Evolutionary conservation across 1,140 invertebrate species (phyloP), one percentile per base, ranked within the genome.

Genomic region (Drosophila nasuta): DNA sequence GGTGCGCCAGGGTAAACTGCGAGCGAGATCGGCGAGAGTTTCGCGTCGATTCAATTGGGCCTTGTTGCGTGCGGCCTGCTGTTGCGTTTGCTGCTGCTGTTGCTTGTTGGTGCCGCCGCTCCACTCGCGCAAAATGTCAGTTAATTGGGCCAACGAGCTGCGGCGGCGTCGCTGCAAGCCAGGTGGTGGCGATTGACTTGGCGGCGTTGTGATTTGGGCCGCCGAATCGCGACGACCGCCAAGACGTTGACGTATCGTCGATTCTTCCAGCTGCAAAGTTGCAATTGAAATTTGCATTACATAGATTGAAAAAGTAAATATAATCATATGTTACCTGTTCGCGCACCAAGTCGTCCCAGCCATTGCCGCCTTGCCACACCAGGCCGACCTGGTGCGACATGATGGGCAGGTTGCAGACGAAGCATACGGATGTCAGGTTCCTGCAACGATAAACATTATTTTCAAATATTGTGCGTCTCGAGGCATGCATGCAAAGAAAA

Each of bases 351-450:
- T 98, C 97, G 95, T 98, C 97, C 96, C 97, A 97, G 75, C 97
- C 97, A 92, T 98, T 98, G 81, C 97, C 97, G 45, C 97, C 97
- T 89, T 97, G 96, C 97, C 97, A 98, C 89, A 97, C 96, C 92
- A 98, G 93, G 7, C 97, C 97, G 91, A 98, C 97, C 94, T 98
- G 97, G 93, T 98, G 97, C 69, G 96, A 97, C 83, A 98, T 94
- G 91, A 98, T 98, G 74, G 97, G 97, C 83, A 98, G 94, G 93
- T 98, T 98, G 95, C 97, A 98, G 75, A 98, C 97, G 94, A 98
- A 98, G 93, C 97, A 98, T 93, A 98, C 96, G 91, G 97, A 96
- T 86, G 97, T 97, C 96, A 97, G 97, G 87, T 96, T 97, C 95
- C 97, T 97, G 95, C 64, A 93, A 94, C 92, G 60, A 73, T 11